phyloP scores from a whole-genome alignment of 2,797 vertebrate genomes.

The Euphonia xanthogaster region DNA sequence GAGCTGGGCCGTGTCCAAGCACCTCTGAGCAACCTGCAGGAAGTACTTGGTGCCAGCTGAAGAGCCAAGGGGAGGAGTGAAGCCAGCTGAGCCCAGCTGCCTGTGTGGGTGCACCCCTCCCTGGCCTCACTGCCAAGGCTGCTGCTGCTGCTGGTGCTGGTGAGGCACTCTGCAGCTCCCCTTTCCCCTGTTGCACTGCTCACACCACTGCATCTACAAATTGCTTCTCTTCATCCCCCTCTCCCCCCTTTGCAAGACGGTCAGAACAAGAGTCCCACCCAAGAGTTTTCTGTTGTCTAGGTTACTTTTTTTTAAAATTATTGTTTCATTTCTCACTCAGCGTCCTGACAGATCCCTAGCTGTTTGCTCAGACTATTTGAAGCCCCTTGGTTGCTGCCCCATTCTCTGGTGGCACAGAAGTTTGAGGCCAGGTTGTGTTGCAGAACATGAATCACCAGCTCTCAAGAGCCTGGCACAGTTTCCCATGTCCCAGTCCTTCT shows the following conservation, averaged over 20 bases:
- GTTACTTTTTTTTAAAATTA: neutral
- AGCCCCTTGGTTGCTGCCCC: neutral
- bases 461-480: neutral
- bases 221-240: neutral
- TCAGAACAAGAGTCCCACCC: neutral
- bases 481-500: neutral
- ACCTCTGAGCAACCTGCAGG: neutral
- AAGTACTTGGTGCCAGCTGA: neutral
- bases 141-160: neutral
- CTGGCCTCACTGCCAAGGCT: accelerated
- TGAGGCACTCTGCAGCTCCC: neutral
- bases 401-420: neutral
- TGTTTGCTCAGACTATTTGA: neutral
- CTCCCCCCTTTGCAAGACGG: neutral
- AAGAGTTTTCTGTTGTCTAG: neutral
- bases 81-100: neutral
- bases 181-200: neutral
- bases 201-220: neutral
- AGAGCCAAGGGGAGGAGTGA: neutral
- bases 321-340: neutral
- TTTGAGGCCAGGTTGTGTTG: neutral
- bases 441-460: neutral
- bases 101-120: accelerated
- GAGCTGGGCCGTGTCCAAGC: neutral
- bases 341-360: neutral